A percentile compares a stretch with the other conserved stretches of the same genome.
phyloP scores from a whole-genome alignment of 2,888 invertebrate species.

The Stenichneumon culpator region DNA sequence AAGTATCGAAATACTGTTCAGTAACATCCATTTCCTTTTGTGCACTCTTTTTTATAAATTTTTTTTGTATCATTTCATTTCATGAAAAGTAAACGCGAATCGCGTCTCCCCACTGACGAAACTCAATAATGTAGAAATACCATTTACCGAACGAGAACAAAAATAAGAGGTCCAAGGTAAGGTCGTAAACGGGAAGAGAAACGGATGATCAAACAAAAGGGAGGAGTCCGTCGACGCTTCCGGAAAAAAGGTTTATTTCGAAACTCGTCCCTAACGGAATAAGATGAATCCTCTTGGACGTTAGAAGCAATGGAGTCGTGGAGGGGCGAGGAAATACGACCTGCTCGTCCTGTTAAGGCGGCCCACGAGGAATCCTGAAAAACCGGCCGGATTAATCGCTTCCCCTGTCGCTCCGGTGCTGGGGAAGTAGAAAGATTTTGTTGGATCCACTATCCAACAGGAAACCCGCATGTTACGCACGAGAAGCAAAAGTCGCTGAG shows the following conservation, averaged over 20 bases:
- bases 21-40: neutral
- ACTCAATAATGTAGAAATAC: neutral
- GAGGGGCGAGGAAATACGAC: neutral
- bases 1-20: neutral
- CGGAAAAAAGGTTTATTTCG: neutral
- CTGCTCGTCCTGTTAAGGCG: slow-evolving; percentile 5
- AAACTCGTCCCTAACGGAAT: neutral
- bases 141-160: neutral
- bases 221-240: slow-evolving; percentile 7
- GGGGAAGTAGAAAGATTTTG: neutral
- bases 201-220: neutral
- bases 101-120: neutral
- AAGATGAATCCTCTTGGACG: neutral
- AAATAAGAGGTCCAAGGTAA: neutral
- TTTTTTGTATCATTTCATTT: neutral
- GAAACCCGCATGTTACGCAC: neutral
- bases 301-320: neutral
- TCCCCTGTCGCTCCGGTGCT: neutral
- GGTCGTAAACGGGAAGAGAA: neutral
- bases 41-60: neutral
- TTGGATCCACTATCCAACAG: neutral
- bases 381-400: slow-evolving; percentile 12
- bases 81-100: neutral
- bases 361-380: neutral
- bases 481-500: neutral